Percentiles rank a stretch among this genome's conserved stretches.
Evolutionary conservation across 2,797 vertebrate species (phyloP).

Genomic region (Phoebastria nigripes): DNA sequence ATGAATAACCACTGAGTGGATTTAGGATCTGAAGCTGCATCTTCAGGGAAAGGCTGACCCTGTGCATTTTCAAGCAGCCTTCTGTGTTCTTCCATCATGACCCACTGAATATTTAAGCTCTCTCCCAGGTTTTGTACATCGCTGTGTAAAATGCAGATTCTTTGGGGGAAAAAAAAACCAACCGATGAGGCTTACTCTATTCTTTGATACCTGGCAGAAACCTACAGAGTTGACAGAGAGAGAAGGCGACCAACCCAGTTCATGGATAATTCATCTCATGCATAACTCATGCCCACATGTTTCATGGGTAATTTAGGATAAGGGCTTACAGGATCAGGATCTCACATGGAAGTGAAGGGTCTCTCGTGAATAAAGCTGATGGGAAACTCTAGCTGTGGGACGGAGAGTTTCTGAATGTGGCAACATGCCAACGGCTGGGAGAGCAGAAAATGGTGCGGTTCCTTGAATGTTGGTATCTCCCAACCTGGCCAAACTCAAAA

Average conservation of each 20-base stretch:
- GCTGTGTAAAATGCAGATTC: background rate
- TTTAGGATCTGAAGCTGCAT: background rate
- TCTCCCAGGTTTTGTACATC: background rate
- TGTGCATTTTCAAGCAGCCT: background rate
- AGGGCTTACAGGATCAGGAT: constrained; percentile 48
- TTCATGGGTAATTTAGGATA: constrained; percentile 65
- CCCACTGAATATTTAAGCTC: background rate
- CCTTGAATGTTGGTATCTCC: background rate
- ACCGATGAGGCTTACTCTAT: background rate
- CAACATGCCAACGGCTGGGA: background rate
- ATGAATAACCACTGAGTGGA: background rate
- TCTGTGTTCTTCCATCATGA: background rate
- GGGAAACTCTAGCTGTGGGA: background rate
- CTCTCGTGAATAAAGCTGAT: background rate
- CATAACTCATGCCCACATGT: constrained; percentile 47
- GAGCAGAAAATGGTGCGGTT: background rate
- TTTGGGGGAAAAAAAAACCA: background rate
- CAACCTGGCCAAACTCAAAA: background rate
- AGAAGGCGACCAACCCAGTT: background rate
- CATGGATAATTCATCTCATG: constrained; percentile 66
- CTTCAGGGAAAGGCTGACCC: background rate
- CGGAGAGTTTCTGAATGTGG: background rate
- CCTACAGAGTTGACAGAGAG: constrained; percentile 24
- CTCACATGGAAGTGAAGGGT: constrained; percentile 36
- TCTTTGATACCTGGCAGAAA: constrained; percentile 44